Evolutionary conservation across 2,888 invertebrate genomes (phyloP), one percentile per base, ranked within the genome.

Genomic region (Unio delphinus): DNA sequence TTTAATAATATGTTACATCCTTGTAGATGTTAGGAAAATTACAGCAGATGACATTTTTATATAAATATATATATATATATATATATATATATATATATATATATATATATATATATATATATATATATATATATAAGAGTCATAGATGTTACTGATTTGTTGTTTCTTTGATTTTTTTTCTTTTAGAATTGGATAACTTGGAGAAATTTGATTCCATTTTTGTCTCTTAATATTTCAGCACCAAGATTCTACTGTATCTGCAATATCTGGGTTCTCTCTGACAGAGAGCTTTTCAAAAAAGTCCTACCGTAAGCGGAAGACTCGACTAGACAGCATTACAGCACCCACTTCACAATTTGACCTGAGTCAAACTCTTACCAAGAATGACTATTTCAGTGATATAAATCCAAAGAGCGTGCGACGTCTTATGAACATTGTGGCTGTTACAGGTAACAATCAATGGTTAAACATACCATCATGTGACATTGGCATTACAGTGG

Each of bases 331-430:
- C 66, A 79, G 80, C 64, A 11, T 80, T 11, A 64, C 71, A 45
- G 45, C 45, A 1, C 45, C 45, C 11, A 11, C 45, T 15, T 45
- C 45, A 45, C 15, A 11, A 15, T 82, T 86, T 70, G 89, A 89
- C 69, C 82, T 89, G 28, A 83, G 86, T 26, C 83, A 85, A 66
- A 81, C 86, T 0, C 76, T 99, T 79, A 92, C 97, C 28, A 98
- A 98, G 1, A 98, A 98, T 88, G 98, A 99, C 90, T 99, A 99
- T 92, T 99, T 99, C 90, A 98, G 97, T 85, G 99, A 99, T 90
- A 97, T 99, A 76, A 99, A 98, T 92, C 99, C 99, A 0, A 92
- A 98, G 63, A 97, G 97, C 85, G 97, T 99, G 97, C 92, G 97
- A 74, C 92, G 98, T 67, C 92, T 98, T 34, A 96, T 98, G 96